Conservation (phyloP, 2,113 vertebrate genomes). For the Actenoides lindsayi region DNA sequence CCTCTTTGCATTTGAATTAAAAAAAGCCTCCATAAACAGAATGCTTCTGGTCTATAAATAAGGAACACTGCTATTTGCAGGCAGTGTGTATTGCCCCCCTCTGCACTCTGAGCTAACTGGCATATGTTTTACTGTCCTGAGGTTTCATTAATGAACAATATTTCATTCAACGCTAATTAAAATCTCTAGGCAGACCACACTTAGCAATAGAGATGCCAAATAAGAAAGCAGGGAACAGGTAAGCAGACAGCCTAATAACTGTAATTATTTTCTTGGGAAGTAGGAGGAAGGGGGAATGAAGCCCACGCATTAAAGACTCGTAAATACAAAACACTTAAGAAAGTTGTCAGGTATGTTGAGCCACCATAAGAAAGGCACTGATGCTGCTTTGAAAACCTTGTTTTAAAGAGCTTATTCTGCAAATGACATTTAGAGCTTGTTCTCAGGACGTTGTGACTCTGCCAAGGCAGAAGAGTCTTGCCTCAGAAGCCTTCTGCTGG, state of each 20-base stretch:
- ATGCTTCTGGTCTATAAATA: constrained; percentile 29
- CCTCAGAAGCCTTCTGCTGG: background rate
- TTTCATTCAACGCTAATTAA: constrained; percentile 73
- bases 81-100: background rate
- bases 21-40: constrained; percentile 7
- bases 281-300: background rate
- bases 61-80: constrained; percentile 27
- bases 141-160: constrained; percentile 72
- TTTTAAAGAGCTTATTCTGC: background rate
- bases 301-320: background rate
- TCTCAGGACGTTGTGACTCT: background rate
- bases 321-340: background rate
- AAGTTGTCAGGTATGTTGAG: background rate
- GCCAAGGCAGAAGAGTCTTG: background rate
- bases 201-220: constrained; percentile 56
- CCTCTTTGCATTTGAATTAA: background rate
- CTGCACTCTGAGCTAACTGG: constrained; percentile 18
- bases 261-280: constrained; percentile 53
- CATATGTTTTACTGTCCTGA: constrained; percentile 56
- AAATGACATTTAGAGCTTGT: background rate
- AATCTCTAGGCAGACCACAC: constrained; percentile 56
- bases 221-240: constrained; percentile 54
- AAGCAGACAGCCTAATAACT: constrained; percentile 60
- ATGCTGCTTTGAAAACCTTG: background rate
- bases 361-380: background rate